These are phyloP conservation scores for Chauna torquata DNA, from an alignment of 2,113 vertebrate genomes.

Conservation along the genomic window DNA sequence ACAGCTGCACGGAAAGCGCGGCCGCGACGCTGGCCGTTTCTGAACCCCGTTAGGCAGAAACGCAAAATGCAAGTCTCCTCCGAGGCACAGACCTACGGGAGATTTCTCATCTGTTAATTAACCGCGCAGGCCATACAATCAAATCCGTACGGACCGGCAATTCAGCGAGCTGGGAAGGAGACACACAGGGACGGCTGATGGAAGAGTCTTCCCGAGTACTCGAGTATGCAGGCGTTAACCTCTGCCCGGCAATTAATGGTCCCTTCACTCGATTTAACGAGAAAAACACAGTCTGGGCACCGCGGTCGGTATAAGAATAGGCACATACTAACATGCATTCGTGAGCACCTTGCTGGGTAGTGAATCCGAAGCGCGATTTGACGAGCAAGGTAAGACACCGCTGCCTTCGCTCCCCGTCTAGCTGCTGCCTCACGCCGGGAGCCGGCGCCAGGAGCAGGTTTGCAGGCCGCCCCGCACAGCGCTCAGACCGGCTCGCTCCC, in stretches of 20 bases:
- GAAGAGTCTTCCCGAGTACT: background rate
- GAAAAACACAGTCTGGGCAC: background rate
- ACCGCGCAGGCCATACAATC: background rate
- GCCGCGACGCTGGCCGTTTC: background rate
- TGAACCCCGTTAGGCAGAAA: background rate
- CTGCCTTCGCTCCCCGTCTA: background rate
- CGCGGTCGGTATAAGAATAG: background rate
- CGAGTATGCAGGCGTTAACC: background rate
- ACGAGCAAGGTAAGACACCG: background rate
- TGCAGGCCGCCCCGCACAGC: background rate
- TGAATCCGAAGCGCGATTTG: background rate
- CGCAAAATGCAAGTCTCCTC: background rate
- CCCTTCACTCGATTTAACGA: background rate
- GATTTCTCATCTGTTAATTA: background rate
- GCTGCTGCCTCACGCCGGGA: background rate
- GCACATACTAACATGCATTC: background rate
- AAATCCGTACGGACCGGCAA: background rate
- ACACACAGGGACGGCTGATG: background rate
- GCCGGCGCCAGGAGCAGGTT: background rate
- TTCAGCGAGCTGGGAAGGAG: background rate
- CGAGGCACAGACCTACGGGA: background rate
- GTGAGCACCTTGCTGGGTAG: background rate
- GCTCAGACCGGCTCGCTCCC: background rate
- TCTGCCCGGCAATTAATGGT: background rate
- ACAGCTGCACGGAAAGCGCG: background rate